Evolutionary conservation across 2,888 invertebrate species (phyloP).

Genomic region (Chydorus sphaericus): DNA sequence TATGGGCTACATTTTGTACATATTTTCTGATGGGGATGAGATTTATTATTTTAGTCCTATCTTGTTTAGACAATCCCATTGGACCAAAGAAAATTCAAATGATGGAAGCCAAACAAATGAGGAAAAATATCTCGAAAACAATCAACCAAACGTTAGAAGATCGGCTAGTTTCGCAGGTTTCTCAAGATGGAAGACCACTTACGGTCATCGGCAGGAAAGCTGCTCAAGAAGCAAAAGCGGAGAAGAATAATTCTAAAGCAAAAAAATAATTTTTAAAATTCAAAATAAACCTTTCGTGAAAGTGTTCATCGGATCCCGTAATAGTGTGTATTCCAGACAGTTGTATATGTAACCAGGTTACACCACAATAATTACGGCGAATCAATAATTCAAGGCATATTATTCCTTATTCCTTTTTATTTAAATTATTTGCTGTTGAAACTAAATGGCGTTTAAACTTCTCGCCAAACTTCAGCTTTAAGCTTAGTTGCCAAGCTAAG

Average conservation of each 20-base stretch:
- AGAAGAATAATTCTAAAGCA: not conserved
- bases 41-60: too few species aligned
- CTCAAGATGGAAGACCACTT: slow-evolving; percentile 11
- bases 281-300: not conserved
- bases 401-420: too few species aligned
- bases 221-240: slow-evolving; percentile 7
- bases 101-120: slow-evolving; percentile 45
- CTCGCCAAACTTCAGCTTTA: not conserved
- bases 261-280: not conserved
- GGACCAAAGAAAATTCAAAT: slow-evolving; percentile 44
- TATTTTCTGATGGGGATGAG: slow-evolving; percentile 6
- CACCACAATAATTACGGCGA: too few species aligned
- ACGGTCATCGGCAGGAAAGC: slow-evolving; percentile 7
- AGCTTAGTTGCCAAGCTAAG: slow-evolving; percentile 14
- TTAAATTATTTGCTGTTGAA: too few species aligned
- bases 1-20: too few species aligned
- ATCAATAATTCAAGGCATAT: too few species aligned
- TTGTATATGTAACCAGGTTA: too few species aligned
- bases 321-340: not conserved
- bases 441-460: not conserved
- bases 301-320: not conserved
- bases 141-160: slow-evolving; percentile 53
- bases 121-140: slow-evolving; percentile 48
- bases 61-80: slow-evolving; percentile 44
- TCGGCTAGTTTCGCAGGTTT: slow-evolving; percentile 32